phyloP scores from a whole-genome alignment of 2,113 vertebrate genomes.

The Micronycteris hirsuta region DNA sequence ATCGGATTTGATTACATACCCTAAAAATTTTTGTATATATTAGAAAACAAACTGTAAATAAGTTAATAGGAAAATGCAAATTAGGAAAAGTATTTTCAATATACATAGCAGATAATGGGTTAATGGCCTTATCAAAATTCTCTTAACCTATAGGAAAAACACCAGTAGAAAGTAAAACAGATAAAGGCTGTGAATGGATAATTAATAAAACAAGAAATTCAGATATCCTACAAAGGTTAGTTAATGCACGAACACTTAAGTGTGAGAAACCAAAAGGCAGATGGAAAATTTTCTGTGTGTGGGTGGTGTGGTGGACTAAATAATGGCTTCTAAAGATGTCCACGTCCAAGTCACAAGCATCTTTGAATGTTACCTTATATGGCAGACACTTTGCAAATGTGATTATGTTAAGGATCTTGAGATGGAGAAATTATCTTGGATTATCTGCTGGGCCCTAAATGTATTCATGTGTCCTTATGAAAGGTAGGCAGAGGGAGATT shows the following conservation, averaged over 20 bases:
- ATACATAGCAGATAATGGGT: background rate
- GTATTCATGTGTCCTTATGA: background rate
- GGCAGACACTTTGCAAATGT: background rate
- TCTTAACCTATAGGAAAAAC: background rate
- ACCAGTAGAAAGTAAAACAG: background rate
- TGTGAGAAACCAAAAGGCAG: background rate
- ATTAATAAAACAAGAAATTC: conserved; percentile 1
- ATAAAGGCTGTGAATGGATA: background rate
- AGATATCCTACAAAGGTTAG: background rate
- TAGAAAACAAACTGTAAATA: conserved; percentile 1
- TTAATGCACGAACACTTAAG: background rate
- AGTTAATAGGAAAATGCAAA: background rate
- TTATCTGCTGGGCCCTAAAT: background rate
- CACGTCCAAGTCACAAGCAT: background rate
- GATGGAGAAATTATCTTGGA: background rate
- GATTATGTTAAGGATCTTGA: background rate
- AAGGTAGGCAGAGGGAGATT: background rate
- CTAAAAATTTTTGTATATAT: background rate
- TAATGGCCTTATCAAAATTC: background rate
- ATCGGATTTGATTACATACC: background rate
- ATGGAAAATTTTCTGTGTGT: background rate
- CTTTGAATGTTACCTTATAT: background rate
- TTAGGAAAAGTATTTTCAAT: background rate
- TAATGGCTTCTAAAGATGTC: background rate
- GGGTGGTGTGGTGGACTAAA: background rate